phyloP scores from a whole-genome alignment of 1,140 invertebrate species.

The Daktulosphaira vitifoliae region DNA sequence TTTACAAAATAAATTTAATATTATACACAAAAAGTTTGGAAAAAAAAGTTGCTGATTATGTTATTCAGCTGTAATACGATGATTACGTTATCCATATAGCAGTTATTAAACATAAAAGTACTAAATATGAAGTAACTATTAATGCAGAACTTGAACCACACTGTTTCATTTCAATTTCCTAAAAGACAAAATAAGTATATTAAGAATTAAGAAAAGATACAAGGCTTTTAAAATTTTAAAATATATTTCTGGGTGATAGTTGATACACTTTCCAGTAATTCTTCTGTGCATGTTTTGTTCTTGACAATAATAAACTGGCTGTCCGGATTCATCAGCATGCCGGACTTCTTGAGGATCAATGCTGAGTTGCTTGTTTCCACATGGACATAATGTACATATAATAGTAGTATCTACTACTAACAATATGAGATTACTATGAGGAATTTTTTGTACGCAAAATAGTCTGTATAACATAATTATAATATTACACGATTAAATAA shows the following conservation, averaged over 20 bases:
- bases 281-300: conserved; percentile 54
- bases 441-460: conserved; percentile 87
- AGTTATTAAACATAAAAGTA: not conserved
- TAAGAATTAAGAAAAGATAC: no score
- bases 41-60: not conserved
- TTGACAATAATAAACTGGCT: conserved; percentile 48
- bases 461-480: conserved; percentile 56
- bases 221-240: no score
- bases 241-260: conserved; percentile 72
- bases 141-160: conserved; percentile 50
- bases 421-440: conserved; percentile 80
- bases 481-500: no score
- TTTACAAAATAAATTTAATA: no score
- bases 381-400: conserved; percentile 82
- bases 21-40: no score
- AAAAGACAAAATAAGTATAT: no score
- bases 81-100: conserved; percentile 30
- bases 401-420: conserved; percentile 81
- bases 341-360: conserved; percentile 66
- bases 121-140: conserved; percentile 17
- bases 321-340: conserved; percentile 41
- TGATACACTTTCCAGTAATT: conserved; percentile 69
- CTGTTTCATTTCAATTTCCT: conserved; percentile 64
- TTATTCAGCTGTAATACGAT: conserved; percentile 20
- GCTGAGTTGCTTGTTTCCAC: conserved; percentile 71